A percentile compares a stretch with the other conserved stretches of the same genome.
These are phyloP conservation scores for Aleadryas rufinucha DNA, from an alignment of 2,113 vertebrate genomes.

Conservation along the genomic window DNA sequence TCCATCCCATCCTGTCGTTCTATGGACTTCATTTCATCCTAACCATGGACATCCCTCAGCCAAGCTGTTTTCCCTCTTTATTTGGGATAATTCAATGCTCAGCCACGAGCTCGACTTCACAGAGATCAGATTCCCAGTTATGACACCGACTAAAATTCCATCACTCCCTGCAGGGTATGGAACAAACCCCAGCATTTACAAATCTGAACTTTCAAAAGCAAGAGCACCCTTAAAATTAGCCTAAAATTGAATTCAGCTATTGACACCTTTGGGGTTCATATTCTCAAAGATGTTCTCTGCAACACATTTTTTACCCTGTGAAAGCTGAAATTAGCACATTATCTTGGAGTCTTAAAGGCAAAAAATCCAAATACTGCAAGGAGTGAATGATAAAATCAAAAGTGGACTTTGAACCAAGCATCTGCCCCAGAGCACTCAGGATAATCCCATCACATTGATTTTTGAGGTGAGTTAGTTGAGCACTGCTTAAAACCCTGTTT, in stretches of 20 bases:
- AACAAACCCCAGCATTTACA: not conserved
- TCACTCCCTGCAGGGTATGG: not conserved
- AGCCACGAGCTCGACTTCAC: not conserved
- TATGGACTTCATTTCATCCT: not conserved
- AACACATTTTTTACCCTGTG: not conserved
- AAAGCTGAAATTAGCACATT: not conserved
- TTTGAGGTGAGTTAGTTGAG: not conserved
- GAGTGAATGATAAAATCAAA: not conserved
- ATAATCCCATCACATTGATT: not conserved
- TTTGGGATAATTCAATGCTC: not conserved
- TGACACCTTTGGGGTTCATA: not conserved
- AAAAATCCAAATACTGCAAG: not conserved
- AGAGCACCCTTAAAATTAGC: not conserved
- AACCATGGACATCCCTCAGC: not conserved
- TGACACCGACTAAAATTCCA: not conserved
- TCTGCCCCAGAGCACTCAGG: not conserved
- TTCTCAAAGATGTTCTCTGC: not conserved
- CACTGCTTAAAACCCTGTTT: not conserved
- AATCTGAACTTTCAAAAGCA: not conserved
- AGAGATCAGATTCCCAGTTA: not conserved
- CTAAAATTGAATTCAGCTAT: not conserved
- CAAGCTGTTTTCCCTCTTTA: not conserved
- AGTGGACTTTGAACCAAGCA: not conserved
- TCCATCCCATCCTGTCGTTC: not conserved
- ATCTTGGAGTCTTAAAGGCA: not conserved